Evolutionary conservation across 1,140 invertebrate genomes (phyloP).

Genomic region (Musca domestica): DNA sequence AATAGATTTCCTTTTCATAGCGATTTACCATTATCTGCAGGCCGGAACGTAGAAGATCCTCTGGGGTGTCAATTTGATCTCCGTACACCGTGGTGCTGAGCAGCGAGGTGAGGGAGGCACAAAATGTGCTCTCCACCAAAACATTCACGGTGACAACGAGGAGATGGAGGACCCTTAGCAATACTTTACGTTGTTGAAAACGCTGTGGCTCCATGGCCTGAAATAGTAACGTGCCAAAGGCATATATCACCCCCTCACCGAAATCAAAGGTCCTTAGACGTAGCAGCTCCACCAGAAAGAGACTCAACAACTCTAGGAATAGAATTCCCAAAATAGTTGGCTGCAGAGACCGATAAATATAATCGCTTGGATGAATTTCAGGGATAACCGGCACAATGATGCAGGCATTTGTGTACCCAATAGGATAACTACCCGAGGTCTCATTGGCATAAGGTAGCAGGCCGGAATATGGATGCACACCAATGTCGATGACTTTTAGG

Average conservation of each 20-base stretch:
- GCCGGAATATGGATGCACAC: conserved; percentile 2
- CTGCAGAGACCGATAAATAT: not conserved
- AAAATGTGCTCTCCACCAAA: not conserved
- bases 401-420: conserved; percentile 16
- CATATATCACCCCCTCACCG: not conserved
- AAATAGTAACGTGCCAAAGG: not conserved
- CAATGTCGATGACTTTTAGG: conserved; percentile 11
- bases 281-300: not conserved
- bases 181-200: not conserved
- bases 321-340: not conserved
- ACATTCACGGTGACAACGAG: too few species aligned
- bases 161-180: not conserved
- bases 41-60: conserved; percentile 1
- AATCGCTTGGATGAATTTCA: conserved; percentile 14
- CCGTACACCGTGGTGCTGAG: conserved; percentile 16
- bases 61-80: not conserved
- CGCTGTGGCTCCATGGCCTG: not conserved
- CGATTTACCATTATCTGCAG: not conserved
- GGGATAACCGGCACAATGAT: conserved; percentile 19
- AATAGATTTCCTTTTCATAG: conserved; percentile 17
- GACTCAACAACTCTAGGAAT: not conserved
- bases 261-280: not conserved
- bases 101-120: not conserved
- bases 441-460: conserved; percentile 2
- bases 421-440: conserved; percentile 15